Conservation (phyloP, 2,888 invertebrate genomes). For the Dasysyrphus albostriatus region DNA sequence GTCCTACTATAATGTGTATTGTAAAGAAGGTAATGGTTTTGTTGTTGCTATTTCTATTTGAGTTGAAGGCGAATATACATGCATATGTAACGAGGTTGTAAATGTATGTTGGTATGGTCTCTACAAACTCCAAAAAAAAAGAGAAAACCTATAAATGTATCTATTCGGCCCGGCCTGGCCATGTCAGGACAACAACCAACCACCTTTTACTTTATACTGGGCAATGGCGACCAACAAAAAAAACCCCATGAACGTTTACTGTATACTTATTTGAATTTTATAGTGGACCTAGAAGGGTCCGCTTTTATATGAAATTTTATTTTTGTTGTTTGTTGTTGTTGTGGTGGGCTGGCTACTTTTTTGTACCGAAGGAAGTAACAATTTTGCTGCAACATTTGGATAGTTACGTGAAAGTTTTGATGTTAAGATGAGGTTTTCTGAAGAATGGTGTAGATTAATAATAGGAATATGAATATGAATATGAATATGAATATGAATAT, state of each 20-base stretch:
- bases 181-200: conserved; percentile 46
- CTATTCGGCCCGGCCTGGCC: not conserved
- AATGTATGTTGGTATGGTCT: conserved; percentile 32
- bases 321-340: conserved; percentile 12
- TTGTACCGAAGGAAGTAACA: conserved; percentile 37
- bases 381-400: conserved; percentile 44
- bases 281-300: conserved; percentile 69
- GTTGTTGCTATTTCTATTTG: conserved; percentile 33
- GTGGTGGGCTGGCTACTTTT: conserved; percentile 29
- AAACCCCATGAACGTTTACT: conserved; percentile 73
- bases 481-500: no score
- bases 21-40: conserved; percentile 42
- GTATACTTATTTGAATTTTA: conserved; percentile 73
- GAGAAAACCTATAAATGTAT: conserved; percentile 40
- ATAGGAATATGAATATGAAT: no score
- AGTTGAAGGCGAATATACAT: conserved; percentile 71
- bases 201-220: conserved; percentile 68
- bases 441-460: not conserved
- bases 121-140: conserved; percentile 38
- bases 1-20: conserved; percentile 29
- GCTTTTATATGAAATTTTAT: conserved; percentile 48
- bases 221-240: conserved; percentile 61
- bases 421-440: not conserved
- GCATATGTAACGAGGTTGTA: conserved; percentile 70
- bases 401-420: conserved; percentile 47